Evolutionary conservation across 2,888 invertebrate species (phyloP).

Genomic region (Timema cristinae): DNA sequence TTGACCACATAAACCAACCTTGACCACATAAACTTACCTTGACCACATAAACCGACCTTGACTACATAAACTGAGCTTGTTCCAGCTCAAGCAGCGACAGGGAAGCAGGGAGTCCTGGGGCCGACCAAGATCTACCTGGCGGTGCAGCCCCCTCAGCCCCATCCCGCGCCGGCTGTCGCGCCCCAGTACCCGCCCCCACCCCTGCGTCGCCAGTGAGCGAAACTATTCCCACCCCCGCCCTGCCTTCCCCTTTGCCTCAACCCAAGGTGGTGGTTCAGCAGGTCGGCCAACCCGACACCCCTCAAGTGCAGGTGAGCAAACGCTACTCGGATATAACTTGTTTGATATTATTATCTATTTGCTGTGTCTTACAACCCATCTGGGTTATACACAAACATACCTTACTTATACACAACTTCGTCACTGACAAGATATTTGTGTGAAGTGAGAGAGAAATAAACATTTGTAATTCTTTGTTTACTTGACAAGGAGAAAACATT

Average conservation of each 20-base stretch:
- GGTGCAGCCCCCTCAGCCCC: conserved; percentile 64
- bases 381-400: too few relatives aligned
- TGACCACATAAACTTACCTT: neutral
- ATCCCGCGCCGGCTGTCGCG: conserved; percentile 31
- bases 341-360: neutral
- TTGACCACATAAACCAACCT: neutral
- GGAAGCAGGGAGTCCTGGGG: conserved; percentile 78
- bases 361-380: too few relatives aligned
- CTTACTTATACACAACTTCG: too few relatives aligned
- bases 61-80: conserved; percentile 33
- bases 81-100: conserved; percentile 79
- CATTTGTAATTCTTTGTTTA: too few relatives aligned
- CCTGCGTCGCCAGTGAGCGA: conserved; percentile 1
- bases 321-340: neutral
- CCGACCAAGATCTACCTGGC: conserved; percentile 83
- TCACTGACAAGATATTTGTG: too few relatives aligned
- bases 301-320: conserved; percentile 18
- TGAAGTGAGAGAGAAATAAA: too few relatives aligned
- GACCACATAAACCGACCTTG: neutral
- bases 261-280: conserved; percentile 45
- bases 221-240: neutral
- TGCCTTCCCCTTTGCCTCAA: conserved; percentile 25
- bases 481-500: too few relatives aligned
- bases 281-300: conserved; percentile 35
- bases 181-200: conserved; percentile 26